Evolutionary conservation across 2,888 invertebrate genomes (phyloP).

Genomic region (Dastarcus helophoroides): DNA sequence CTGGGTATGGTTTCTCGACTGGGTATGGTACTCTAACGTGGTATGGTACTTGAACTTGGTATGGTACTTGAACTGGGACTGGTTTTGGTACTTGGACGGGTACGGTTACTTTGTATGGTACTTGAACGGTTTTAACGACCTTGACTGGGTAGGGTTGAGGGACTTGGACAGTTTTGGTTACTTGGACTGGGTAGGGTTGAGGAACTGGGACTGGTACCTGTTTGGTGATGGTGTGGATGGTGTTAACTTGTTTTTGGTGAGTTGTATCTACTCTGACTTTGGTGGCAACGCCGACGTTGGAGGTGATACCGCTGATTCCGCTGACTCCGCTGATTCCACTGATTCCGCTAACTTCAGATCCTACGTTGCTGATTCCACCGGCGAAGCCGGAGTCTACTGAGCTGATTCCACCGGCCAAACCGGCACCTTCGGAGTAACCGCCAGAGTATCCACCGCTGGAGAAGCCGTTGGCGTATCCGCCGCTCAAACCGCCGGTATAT

Average conservation of each 20-base stretch:
- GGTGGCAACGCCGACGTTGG: constrained; percentile 2
- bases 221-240: constrained; percentile 21
- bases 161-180: constrained; percentile 23
- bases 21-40: constrained; percentile 20
- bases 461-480: constrained; percentile 7
- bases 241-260: constrained; percentile 12
- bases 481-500: constrained; percentile 5
- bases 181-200: constrained; percentile 17
- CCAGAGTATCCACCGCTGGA: constrained; percentile 7
- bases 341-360: constrained; percentile 1
- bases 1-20: constrained; percentile 24
- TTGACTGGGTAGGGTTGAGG: constrained; percentile 26
- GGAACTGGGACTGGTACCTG: constrained; percentile 21
- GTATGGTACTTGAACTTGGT: constrained; percentile 20
- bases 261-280: constrained; percentile 9
- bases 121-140: constrained; percentile 19
- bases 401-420: neutral
- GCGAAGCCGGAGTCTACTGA: constrained; percentile 2
- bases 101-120: constrained; percentile 17
- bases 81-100: constrained; percentile 25
- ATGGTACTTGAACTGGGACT: constrained; percentile 20
- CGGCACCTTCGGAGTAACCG: neutral
- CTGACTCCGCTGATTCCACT: neutral
- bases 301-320: neutral
- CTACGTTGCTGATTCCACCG: constrained; percentile 5